Percentiles rank a stretch among this genome's conserved stretches.
Conservation (phyloP, 2,797 vertebrate genomes). For the Galaxias olidus region DNA sequence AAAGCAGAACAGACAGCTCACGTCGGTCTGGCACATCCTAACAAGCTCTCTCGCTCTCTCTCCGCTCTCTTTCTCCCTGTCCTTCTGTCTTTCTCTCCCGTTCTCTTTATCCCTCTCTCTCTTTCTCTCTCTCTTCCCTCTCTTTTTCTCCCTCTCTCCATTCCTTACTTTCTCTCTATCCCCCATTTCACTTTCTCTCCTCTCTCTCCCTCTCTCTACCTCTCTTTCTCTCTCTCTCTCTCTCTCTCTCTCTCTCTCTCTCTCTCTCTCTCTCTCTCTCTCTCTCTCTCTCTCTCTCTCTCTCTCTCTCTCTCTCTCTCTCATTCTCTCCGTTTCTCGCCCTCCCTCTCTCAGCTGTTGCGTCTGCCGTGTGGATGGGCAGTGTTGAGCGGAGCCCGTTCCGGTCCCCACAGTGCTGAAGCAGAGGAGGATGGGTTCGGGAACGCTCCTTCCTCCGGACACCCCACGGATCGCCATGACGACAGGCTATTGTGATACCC, state of each 20-base stretch:
- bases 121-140: slow-evolving; percentile 12
- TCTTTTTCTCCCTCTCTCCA: slow-evolving; percentile 15
- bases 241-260: slow-evolving; percentile 16
- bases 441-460: slow-evolving; percentile 61
- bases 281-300: slow-evolving; percentile 8
- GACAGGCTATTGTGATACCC: slow-evolving; percentile 57
- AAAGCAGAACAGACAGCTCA: slow-evolving; percentile 52
- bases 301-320: slow-evolving; percentile 6
- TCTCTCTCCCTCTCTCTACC: slow-evolving; percentile 8
- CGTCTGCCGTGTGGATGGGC: slow-evolving; percentile 40
- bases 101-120: slow-evolving; percentile 7
- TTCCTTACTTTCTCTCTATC: slow-evolving; percentile 21
- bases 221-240: slow-evolving; percentile 12
- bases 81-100: not conserved
- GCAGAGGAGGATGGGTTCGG: slow-evolving; percentile 3
- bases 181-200: slow-evolving; percentile 1
- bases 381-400: slow-evolving; percentile 28
- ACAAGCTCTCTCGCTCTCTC: slow-evolving; percentile 10
- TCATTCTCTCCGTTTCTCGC: slow-evolving; percentile 8
- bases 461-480: slow-evolving; percentile 59
- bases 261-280: slow-evolving; percentile 14
- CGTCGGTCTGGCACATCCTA: slow-evolving; percentile 33
- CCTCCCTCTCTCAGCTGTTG: slow-evolving; percentile 41
- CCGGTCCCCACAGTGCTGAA: too few species aligned
- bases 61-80: slow-evolving; percentile 23